Percentiles rank a stretch among this genome's conserved stretches.
phyloP scores from a whole-genome alignment of 1,140 invertebrate species.

The Drosophila melanica region DNA sequence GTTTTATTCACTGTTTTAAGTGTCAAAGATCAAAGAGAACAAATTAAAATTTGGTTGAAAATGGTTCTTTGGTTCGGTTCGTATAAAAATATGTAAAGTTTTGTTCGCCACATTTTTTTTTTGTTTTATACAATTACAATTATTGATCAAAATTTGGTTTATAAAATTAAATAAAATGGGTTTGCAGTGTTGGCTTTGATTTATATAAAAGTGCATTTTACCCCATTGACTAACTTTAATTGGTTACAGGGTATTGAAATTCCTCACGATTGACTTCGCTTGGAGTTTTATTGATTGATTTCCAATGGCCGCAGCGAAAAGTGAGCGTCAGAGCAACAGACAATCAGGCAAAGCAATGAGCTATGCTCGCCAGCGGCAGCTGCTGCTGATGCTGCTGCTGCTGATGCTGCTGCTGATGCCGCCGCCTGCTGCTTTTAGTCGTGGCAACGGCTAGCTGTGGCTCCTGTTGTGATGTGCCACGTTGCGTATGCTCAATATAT shows the following conservation, averaged over 20 bases:
- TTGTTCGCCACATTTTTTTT: too few species aligned
- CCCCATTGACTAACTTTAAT: background rate
- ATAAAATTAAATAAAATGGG: too few species aligned
- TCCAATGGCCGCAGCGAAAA: conserved; percentile 62
- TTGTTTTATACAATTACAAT: too few species aligned
- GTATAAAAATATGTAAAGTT: too few species aligned
- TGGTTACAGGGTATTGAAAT: conserved; percentile 48
- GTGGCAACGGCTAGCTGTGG: background rate
- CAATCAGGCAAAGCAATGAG: conserved; percentile 45
- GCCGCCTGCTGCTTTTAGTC: conserved; percentile 11
- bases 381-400: background rate
- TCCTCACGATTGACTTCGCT: conserved; percentile 74
- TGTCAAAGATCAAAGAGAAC: too few species aligned
- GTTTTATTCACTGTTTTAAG: too few species aligned
- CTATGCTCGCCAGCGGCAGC: conserved; percentile 9
- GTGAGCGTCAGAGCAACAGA: conserved; percentile 46
- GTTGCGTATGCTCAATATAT: conserved; percentile 73
- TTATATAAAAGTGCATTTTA: background rate
- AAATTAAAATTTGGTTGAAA: too few species aligned
- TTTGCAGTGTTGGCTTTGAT: too few species aligned
- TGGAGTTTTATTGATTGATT: conserved; percentile 79
- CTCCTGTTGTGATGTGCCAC: conserved; percentile 22
- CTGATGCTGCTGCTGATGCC: too few species aligned
- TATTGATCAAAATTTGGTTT: too few species aligned
- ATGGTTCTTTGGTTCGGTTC: too few species aligned